Conservation (phyloP, 2,888 invertebrate species). For the Patella pellucida region DNA sequence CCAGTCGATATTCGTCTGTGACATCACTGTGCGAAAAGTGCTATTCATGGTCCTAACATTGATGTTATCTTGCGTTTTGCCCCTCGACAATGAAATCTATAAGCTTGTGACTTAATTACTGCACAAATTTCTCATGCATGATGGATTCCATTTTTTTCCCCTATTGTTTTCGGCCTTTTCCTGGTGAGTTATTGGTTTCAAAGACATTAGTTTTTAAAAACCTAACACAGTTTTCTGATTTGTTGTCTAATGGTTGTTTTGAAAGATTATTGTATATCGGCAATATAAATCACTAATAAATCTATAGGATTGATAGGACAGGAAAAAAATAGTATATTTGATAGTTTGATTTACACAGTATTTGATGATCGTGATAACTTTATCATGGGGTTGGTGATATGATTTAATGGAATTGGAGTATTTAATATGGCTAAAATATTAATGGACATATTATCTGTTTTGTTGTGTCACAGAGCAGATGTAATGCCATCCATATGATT, state of each 20-base stretch:
- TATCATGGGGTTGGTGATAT: no score
- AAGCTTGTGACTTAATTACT: constrained; percentile 8
- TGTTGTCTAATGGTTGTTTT: not conserved
- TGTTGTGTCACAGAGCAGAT: no score
- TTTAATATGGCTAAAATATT: no score
- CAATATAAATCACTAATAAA: no score
- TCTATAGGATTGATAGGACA: no score
- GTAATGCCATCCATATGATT: no score
- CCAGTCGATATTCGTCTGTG: not conserved
- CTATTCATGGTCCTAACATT: not conserved
- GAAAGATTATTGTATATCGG: no score
- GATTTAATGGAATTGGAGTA: no score
- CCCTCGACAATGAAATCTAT: constrained; percentile 11
- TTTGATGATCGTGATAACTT: no score
- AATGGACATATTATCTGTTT: no score
- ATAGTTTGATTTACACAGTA: no score
- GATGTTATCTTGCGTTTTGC: constrained; percentile 5
- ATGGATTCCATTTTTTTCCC: not conserved
- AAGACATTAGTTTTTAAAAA: not conserved
- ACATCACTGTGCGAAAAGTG: constrained; percentile 9
- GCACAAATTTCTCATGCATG: not conserved
- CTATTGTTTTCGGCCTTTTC: not conserved
- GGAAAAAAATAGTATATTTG: no score
- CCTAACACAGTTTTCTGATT: not conserved
- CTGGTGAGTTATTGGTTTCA: constrained; percentile 1